phyloP scores from a whole-genome alignment of 2,888 invertebrate genomes.

The Mimumesa dahlbomi region DNA sequence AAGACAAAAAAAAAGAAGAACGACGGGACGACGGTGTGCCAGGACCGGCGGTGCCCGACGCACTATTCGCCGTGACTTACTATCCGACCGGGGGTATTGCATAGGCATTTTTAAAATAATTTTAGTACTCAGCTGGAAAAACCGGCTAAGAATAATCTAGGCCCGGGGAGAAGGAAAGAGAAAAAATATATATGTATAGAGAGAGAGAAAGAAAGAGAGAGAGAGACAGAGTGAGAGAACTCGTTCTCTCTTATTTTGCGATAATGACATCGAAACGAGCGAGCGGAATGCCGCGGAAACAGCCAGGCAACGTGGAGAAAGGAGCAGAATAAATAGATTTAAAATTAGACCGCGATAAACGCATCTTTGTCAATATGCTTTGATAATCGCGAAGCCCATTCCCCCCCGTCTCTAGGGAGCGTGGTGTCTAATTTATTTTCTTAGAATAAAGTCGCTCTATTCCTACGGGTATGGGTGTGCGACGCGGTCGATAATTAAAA shows the following conservation, averaged over 20 bases:
- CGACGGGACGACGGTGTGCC: neutral
- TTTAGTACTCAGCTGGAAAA: conserved; percentile 58
- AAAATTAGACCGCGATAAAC: conserved; percentile 55
- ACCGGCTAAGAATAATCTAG: conserved; percentile 70
- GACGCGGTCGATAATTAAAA: too few relatives aligned
- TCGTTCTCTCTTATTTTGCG: conserved; percentile 59
- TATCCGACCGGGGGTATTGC: conserved; percentile 30
- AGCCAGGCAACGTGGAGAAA: conserved; percentile 24
- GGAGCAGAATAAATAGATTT: conserved; percentile 47
- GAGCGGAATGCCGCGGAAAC: conserved; percentile 18
- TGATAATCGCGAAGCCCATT: neutral
- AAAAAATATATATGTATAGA: too few relatives aligned
- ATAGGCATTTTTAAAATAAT: conserved; percentile 71
- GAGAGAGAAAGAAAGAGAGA: too few relatives aligned
- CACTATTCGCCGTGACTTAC: neutral
- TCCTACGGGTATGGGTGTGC: too few relatives aligned
- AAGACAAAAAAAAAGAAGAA: conserved; percentile 35
- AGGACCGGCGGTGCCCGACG: neutral
- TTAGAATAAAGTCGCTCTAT: too few relatives aligned
- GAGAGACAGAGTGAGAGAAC: too few relatives aligned
- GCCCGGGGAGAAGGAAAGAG: too few relatives aligned
- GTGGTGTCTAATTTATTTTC: too few relatives aligned
- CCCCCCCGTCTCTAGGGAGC: neutral
- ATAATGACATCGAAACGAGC: conserved; percentile 49
- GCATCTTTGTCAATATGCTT: conserved; percentile 39